Evolutionary conservation across 2,888 invertebrate species (phyloP).

Genomic region (Ramazzottius varieornatus): DNA sequence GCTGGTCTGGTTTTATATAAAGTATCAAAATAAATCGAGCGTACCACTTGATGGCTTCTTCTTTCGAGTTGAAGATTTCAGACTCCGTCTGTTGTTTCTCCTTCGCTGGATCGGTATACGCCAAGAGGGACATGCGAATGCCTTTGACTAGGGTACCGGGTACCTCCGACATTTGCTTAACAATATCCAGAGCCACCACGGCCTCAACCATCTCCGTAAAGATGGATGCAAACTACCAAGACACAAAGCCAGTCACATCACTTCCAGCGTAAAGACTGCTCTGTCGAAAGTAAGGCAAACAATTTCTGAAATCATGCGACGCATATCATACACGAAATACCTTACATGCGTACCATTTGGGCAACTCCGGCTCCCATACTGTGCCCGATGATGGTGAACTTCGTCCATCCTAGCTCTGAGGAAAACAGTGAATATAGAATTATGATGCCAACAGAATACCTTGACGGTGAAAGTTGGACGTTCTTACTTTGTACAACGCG

Average conservation of each 20-base stretch:
- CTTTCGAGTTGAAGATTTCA: background rate
- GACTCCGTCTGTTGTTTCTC: background rate
- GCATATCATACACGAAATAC: too few species aligned
- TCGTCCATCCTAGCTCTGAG: background rate
- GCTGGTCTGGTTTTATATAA: background rate
- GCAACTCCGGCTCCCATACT: slow-evolving; percentile 2
- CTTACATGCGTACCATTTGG: background rate
- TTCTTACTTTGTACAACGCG: background rate
- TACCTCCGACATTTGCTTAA: background rate
- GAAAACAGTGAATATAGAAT: background rate
- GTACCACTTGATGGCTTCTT: background rate
- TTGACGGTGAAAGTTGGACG: background rate
- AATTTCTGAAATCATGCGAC: too few species aligned
- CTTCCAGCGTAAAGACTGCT: too few species aligned
- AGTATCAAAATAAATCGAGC: background rate
- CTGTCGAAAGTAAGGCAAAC: too few species aligned
- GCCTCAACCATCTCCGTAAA: background rate
- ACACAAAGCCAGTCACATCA: background rate
- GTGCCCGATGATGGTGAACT: background rate
- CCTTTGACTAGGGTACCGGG: background rate
- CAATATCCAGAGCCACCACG: background rate
- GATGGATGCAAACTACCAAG: background rate
- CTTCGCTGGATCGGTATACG: background rate
- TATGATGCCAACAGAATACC: background rate
- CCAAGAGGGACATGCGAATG: background rate